Evolutionary conservation across 2,113 vertebrate species (phyloP).

Genomic region (Embiotoca jacksoni): DNA sequence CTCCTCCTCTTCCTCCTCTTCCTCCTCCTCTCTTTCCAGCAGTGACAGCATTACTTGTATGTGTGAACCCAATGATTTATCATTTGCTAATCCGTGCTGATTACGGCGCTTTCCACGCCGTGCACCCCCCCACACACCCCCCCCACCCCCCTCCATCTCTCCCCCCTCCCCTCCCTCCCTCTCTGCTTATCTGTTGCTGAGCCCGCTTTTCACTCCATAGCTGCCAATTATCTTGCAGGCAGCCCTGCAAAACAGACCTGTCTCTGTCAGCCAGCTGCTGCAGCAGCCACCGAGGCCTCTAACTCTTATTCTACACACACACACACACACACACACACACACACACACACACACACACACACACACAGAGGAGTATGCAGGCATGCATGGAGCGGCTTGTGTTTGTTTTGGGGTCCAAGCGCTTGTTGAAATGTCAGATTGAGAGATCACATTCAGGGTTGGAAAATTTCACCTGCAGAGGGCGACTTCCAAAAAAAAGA

Average conservation of each 20-base stretch:
- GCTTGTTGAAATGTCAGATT: conserved; percentile 46
- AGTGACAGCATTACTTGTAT: conserved; percentile 75
- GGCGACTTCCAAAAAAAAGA: no score
- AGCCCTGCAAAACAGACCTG: conserved; percentile 66
- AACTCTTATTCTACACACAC: conserved; percentile 10
- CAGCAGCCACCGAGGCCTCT: conserved; percentile 46
- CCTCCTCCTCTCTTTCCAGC: conserved; percentile 52
- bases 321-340: no score
- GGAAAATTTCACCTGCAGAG: not conserved
- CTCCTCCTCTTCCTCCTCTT: conserved; percentile 33
- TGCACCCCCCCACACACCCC: no score
- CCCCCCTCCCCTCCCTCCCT: no score
- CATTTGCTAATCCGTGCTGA: conserved; percentile 84
- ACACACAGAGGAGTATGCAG: not conserved
- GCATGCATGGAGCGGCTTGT: conserved; percentile 12
- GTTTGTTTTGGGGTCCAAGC: conserved; percentile 33
- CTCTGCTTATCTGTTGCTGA: conserved; percentile 81
- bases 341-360: no score
- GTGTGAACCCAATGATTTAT: conserved; percentile 79
- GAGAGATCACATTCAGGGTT: conserved; percentile 14
- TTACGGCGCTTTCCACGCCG: conserved; percentile 78
- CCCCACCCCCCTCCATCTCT: no score
- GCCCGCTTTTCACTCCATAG: conserved; percentile 79
- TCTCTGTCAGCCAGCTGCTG: conserved; percentile 72
- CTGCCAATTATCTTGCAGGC: conserved; percentile 79